Percentiles rank a stretch among this genome's conserved stretches.
Conservation (phyloP, 1,140 invertebrate genomes). For the Aphelinus atriplicis region DNA sequence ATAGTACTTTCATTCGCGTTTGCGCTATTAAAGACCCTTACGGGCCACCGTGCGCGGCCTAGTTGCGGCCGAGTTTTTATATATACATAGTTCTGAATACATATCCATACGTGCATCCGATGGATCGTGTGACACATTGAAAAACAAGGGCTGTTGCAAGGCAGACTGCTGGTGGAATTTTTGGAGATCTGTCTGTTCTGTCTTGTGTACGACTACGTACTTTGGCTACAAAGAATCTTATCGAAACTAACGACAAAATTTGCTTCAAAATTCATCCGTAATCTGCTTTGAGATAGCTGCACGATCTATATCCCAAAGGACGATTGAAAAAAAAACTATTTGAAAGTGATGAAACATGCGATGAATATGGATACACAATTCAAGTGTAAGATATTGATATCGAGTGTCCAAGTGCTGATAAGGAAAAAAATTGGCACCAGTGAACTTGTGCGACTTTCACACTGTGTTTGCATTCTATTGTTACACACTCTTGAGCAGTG, state of each 20-base stretch:
- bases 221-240: too few species aligned
- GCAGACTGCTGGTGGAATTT: too few species aligned
- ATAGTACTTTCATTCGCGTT: conserved; percentile 65
- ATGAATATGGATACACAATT: not conserved
- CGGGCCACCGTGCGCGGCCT: conserved; percentile 6
- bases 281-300: not conserved
- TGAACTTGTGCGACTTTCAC: conserved; percentile 29
- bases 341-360: conserved; percentile 23
- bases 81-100: too few species aligned
- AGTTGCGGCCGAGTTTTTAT: conserved; percentile 2
- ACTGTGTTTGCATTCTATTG: conserved; percentile 33
- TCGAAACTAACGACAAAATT: too few species aligned
- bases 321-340: not conserved
- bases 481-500: conserved; percentile 27
- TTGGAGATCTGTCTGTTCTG: too few species aligned
- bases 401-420: conserved; percentile 28
- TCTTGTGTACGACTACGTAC: too few species aligned
- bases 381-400: conserved; percentile 18
- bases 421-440: conserved; percentile 25
- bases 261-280: conserved; percentile 3
- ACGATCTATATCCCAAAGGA: not conserved
- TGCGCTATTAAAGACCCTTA: conserved; percentile 35
- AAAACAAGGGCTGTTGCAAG: too few species aligned
- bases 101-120: too few species aligned
- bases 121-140: too few species aligned